A percentile compares a stretch with the other conserved stretches of the same genome.
These are phyloP conservation scores for Pachliopta kotzebuea DNA, from an alignment of 2,888 invertebrate species.

Conservation along the genomic window DNA sequence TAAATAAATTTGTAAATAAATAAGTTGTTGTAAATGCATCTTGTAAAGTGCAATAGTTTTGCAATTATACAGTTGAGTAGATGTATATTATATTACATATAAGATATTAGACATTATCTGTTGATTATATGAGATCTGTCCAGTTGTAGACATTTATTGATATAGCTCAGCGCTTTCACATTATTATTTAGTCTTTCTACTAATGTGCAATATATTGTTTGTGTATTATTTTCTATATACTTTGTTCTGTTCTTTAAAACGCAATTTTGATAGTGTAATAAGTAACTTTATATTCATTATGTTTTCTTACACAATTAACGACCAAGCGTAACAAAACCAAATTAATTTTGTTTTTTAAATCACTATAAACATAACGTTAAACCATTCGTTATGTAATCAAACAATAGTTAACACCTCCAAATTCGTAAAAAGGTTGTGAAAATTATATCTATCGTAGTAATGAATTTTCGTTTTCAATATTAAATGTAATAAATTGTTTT, in stretches of 20 bases:
- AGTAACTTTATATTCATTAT: no score
- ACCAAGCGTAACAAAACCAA: no score
- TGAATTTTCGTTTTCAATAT: background rate
- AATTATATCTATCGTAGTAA: slow-evolving; percentile 13
- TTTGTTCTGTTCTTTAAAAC: background rate
- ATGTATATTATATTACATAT: slow-evolving; percentile 63
- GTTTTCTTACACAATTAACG: no score
- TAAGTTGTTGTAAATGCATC: slow-evolving; percentile 77
- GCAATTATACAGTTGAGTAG: slow-evolving; percentile 77
- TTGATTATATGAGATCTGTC: slow-evolving; percentile 68
- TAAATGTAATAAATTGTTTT: slow-evolving; percentile 6
- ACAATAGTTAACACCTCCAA: slow-evolving; percentile 33
- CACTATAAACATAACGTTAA: no score
- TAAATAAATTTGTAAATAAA: slow-evolving; percentile 66
- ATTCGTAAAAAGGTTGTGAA: slow-evolving; percentile 34
- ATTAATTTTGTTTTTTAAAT: no score
- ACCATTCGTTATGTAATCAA: no score
- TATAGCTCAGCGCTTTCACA: slow-evolving; percentile 31
- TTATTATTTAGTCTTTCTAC: slow-evolving; percentile 25
- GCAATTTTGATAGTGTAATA: no score
- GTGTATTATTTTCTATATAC: background rate
- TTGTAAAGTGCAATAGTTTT: slow-evolving; percentile 79
- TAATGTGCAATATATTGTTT: background rate
- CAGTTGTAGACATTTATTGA: slow-evolving; percentile 61
- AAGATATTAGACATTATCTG: slow-evolving; percentile 52